Conservation (phyloP, 2,888 invertebrate species). For the Hemicrepidius hirtus region DNA sequence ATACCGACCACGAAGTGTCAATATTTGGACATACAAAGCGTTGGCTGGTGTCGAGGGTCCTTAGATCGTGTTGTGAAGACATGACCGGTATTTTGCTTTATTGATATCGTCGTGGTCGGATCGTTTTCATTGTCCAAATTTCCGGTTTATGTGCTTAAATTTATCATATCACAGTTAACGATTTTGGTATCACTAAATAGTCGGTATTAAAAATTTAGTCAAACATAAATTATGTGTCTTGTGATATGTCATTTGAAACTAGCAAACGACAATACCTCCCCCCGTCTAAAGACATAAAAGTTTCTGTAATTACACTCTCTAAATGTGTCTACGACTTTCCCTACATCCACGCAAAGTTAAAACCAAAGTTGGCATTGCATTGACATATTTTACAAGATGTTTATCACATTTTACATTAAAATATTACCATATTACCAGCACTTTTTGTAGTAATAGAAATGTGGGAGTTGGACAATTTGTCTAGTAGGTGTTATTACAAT, state of each 20-base stretch:
- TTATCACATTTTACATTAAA: neutral
- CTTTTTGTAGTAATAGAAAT: neutral
- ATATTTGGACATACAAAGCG: slow-evolving; percentile 71
- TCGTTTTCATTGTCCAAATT: slow-evolving; percentile 25
- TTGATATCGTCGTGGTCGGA: slow-evolving; percentile 28
- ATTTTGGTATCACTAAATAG: no score
- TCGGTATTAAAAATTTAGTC: no score
- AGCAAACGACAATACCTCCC: no score
- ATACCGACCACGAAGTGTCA: slow-evolving; percentile 70
- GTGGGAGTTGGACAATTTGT: slow-evolving; percentile 7
- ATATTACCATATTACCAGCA: no score
- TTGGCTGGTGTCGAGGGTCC: slow-evolving; percentile 64
- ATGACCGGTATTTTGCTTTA: slow-evolving; percentile 44
- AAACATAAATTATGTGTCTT: no score
- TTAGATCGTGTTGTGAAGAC: slow-evolving; percentile 42
- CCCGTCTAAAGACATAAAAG: no score
- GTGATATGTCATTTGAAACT: no score
- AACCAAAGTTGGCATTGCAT: no score
- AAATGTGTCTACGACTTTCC: neutral
- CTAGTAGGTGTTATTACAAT: slow-evolving; percentile 12
- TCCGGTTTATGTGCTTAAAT: slow-evolving; percentile 2
- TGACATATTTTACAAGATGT: neutral
- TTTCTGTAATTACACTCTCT: no score
- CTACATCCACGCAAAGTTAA: neutral
- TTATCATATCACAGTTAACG: no score